Evolutionary conservation across 2,113 vertebrate species (phyloP).

Genomic region (Sardina pilchardus): DNA sequence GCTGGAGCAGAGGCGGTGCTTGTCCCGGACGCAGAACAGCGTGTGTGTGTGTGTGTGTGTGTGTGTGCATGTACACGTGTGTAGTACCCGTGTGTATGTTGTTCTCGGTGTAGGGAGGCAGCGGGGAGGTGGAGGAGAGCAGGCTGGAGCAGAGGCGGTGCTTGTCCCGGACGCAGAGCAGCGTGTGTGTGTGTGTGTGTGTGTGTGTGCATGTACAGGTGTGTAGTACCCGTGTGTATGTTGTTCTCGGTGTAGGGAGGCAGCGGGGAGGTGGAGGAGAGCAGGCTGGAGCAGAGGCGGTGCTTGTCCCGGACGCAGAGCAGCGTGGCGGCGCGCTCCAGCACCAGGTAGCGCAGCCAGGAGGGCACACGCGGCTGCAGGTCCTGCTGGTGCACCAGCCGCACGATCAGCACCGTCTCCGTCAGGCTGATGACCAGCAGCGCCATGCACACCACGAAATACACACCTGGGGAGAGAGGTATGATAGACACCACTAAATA

Average conservation of each 20-base stretch:
- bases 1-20: slow-evolving; percentile 66
- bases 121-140: slow-evolving; percentile 57
- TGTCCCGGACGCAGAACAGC: slow-evolving; percentile 82
- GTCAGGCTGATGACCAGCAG: slow-evolving; percentile 92
- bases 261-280: slow-evolving; percentile 56
- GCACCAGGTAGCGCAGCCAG: slow-evolving; percentile 84
- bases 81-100: slow-evolving; percentile 65
- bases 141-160: slow-evolving; percentile 66
- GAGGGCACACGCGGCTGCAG: slow-evolving; percentile 84
- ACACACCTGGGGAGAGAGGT: slow-evolving; percentile 75
- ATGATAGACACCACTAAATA: slow-evolving; percentile 84
- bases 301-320: slow-evolving; percentile 81
- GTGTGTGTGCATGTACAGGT: neutral
- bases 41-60: neutral
- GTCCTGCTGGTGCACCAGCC: slow-evolving; percentile 93
- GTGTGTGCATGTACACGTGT: neutral
- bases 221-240: slow-evolving; percentile 62
- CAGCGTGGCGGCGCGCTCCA: slow-evolving; percentile 77
- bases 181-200: slow-evolving; percentile 24
- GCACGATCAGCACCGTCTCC: slow-evolving; percentile 91
- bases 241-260: slow-evolving; percentile 70
- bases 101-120: slow-evolving; percentile 69
- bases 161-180: slow-evolving; percentile 83
- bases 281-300: slow-evolving; percentile 65
- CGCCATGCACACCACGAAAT: slow-evolving; percentile 98